Evolutionary conservation across 1,140 invertebrate species (phyloP).

Genomic region (Ctenoplectra terminalis): DNA sequence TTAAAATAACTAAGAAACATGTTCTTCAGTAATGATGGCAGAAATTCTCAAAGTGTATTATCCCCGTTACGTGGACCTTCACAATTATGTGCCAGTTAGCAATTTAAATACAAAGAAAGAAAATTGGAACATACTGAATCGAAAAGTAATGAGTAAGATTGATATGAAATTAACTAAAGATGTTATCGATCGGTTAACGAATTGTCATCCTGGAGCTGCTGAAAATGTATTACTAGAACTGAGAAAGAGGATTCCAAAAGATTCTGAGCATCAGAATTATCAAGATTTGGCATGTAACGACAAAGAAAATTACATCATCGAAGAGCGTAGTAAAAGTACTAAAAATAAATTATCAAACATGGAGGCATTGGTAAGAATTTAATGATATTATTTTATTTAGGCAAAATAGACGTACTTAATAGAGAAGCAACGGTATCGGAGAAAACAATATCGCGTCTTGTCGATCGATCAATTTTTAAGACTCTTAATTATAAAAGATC

Average conservation of each 20-base stretch:
- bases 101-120: conserved; percentile 85
- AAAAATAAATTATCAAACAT: background rate
- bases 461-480: background rate
- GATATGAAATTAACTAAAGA: conserved; percentile 83
- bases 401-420: background rate
- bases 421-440: too few species aligned
- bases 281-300: background rate
- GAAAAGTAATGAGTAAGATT: conserved; percentile 86
- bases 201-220: conserved; percentile 83
- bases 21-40: conserved; percentile 84
- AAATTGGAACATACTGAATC: conserved; percentile 89
- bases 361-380: background rate
- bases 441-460: background rate
- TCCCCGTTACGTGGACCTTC: conserved; percentile 87
- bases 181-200: conserved; percentile 85
- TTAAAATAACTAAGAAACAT: conserved; percentile 16
- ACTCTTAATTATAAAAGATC: background rate
- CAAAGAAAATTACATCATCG: background rate
- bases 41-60: conserved; percentile 87
- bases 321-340: background rate
- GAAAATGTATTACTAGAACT: conserved; percentile 84
- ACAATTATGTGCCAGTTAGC: conserved; percentile 88
- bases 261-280: background rate
- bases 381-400: conserved; percentile 2
- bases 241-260: conserved; percentile 67